Conservation (phyloP, 2,113 vertebrate genomes). For the Danio rerio region GRCz12tu NC_133197.1:10956501-10957000, state of each 20-base stretch:
- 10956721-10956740: background rate
- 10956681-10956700: background rate
- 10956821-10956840: too few relatives aligned
- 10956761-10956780: too few relatives aligned
- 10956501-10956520: slow-evolving; percentile 36
- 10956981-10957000: background rate
- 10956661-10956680: background rate
- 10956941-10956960: background rate
- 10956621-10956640: background rate
- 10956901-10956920: too few relatives aligned
- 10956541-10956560: slow-evolving; percentile 46
- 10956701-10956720: background rate
- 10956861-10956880: too few relatives aligned
- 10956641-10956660: background rate
- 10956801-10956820: too few relatives aligned
- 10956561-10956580: slow-evolving; percentile 60
- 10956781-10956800: too few relatives aligned
- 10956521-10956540: slow-evolving; percentile 46
- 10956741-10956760: too few relatives aligned
- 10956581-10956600: slow-evolving; percentile 28
- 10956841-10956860: too few relatives aligned
- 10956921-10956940: background rate
- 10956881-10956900: too few relatives aligned
- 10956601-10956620: slow-evolving; percentile 5
- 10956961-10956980: background rate